Evolutionary conservation across 1,140 invertebrate genomes (phyloP), one percentile per base, ranked within the genome.

Genomic region (Drosophila melanica): DNA sequence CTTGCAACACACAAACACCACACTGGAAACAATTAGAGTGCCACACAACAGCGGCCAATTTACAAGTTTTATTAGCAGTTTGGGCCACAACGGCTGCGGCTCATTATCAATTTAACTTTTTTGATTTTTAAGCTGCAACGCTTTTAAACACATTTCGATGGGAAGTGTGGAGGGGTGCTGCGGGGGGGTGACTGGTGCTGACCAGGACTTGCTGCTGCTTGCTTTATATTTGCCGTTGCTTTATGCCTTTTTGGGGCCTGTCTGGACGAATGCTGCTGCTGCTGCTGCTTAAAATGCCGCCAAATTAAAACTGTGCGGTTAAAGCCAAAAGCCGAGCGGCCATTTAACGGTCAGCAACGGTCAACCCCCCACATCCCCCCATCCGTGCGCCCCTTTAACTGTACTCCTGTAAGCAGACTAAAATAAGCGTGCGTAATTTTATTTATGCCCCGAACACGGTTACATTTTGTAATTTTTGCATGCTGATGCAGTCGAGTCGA

Each of bases 381-480:
- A 30, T 11, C 18, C 41, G 14, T 30, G 48, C 57, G 41, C 41
- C 12, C 35, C 14, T 44, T 35, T 37, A 20, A 62, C 45, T 27
- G 30, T 64, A 55, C 51, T 54, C 47, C 79, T 90, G 84, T 89
- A 89, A 89, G 84, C 84, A 89, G 84, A 90, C 85, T 87, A 91
- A 91, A 91, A 91, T 91, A 91, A 91, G 90, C 90, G 90, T 91
- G 82, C 90, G 90, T 91, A 91, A 91, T 91, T 91, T 91, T 91
- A 91, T 91, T 91, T 91, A 91, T 91, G 82, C 79, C 81, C 77
- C 66, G 87, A 41, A 80, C 87, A 90, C 73, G 87, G 77, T 77
- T 69, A 90, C 87, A 87, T 90, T 82, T 86, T 89, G 84, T 89
- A 84, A 89, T 89, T 89, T 89, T 87, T 87, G 84, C 72, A 77